Conservation (phyloP, 2,888 invertebrate species). For the Drosophila eohydei region DNA sequence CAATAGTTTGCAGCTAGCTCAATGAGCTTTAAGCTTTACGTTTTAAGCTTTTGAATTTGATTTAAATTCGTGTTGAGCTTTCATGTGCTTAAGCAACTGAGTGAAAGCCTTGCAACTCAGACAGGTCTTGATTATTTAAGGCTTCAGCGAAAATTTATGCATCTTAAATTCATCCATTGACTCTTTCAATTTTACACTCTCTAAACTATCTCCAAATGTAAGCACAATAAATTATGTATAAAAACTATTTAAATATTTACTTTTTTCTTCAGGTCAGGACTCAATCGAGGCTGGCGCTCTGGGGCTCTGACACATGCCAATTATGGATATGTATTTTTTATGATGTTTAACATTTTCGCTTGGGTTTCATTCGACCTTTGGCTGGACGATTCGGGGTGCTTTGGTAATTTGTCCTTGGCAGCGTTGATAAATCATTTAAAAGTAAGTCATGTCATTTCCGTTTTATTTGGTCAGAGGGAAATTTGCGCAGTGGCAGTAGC, state of each 20-base stretch:
- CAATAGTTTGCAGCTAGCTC: background rate
- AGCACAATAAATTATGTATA: background rate
- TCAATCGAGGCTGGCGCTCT: conserved; percentile 3
- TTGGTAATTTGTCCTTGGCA: conserved; percentile 52
- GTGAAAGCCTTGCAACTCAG: background rate
- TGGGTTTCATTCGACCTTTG: conserved; percentile 33
- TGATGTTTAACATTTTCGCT: conserved; percentile 38
- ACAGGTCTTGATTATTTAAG: background rate
- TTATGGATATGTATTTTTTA: conserved; percentile 60
- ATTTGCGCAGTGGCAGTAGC: background rate
- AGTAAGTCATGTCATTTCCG: conserved; percentile 41
- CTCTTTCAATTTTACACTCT: too few species aligned
- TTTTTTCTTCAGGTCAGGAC: background rate
- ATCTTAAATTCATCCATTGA: background rate
- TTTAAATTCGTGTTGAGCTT: background rate
- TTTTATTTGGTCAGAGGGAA: conserved; percentile 30
- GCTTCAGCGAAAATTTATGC: background rate
- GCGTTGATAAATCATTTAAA: conserved; percentile 65
- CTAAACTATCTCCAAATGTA: too few species aligned
- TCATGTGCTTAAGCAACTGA: background rate
- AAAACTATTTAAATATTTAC: background rate
- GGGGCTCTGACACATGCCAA: conserved; percentile 44
- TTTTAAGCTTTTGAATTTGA: background rate
- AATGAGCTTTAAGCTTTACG: background rate
- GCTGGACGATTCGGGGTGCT: conserved; percentile 11